Percentiles rank a stretch among this genome's conserved stretches.
phyloP scores from a whole-genome alignment of 2,113 vertebrate species.

The Onychostruthus taczanowskii region DNA sequence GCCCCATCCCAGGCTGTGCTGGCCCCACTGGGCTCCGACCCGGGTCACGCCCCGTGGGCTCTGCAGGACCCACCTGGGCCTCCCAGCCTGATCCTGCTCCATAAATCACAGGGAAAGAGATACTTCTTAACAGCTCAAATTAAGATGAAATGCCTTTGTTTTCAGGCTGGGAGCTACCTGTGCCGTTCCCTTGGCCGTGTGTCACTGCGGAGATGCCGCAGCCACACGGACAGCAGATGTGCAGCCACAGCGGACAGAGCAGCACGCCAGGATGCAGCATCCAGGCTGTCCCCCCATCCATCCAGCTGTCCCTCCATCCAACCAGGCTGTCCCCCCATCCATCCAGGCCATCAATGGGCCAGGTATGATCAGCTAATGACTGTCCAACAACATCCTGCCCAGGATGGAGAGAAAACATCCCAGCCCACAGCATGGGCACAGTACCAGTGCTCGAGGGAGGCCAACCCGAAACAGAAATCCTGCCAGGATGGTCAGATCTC shows the following conservation, averaged over 20 bases:
- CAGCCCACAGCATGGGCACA: background rate
- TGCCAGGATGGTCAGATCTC: background rate
- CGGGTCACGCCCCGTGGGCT: constrained; percentile 29
- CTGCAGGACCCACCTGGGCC: background rate
- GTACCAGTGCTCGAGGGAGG: background rate
- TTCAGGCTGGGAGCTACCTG: constrained; percentile 77
- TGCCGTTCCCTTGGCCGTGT: constrained; percentile 64
- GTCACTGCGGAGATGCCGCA: background rate
- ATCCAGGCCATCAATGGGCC: background rate
- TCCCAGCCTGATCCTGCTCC: constrained; percentile 3
- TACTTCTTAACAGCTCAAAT: constrained; percentile 83
- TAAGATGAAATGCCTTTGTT: constrained; percentile 82
- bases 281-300: background rate
- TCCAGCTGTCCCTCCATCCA: background rate
- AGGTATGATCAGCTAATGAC: background rate
- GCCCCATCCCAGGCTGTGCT: background rate
- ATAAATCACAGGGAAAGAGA: constrained; percentile 81
- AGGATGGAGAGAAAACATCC: background rate
- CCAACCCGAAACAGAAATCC: background rate
- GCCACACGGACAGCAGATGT: rapidly evolving
- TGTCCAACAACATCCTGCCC: background rate
- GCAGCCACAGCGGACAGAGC: background rate
- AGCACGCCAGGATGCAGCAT: background rate
- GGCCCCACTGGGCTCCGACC: constrained; percentile 52
- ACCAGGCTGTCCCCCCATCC: background rate